Evolutionary conservation across 23 tunicate species (phyloP), one percentile per base, ranked within the genome.

Genomic region (Halocynthia roretzi): DNA sequence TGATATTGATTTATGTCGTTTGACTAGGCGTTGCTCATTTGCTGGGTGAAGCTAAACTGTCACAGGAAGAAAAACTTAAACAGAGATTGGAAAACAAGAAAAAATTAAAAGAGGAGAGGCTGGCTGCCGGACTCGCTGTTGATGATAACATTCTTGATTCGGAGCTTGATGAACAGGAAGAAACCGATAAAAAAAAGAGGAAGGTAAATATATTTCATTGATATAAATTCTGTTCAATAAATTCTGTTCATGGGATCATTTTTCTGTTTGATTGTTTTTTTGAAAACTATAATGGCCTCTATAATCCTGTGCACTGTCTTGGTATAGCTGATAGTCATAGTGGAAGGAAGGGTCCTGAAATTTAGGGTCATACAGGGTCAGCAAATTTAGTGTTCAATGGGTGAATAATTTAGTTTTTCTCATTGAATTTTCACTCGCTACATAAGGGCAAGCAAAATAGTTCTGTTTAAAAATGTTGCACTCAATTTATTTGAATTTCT

Each of bases 51-150:
- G 68, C 83, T 51, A 77, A 68, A 52, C 21, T 68, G 8, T 86
- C 88, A 7, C 87, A 83, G 48, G 76, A 92, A 82, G 87, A 92
- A 7, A 87, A 61, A 31, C 67, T 92, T 51, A 71, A 81, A 71
- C 73, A 78, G 79, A 80, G 88, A 80, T 52, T 71, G 49, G 89
- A 75, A 57, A 68, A 87, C 53, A 86, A 65, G 8, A 76, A 64
- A 56, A 70, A 85, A 83, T 76, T 91, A 40, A 76, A 68, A 52
- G 86, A 73, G 21, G 87, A 86, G 68, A 67, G 85, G 61, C 60
- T 48, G 51, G 55, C 68, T 21, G 76, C 80, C 15, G 92, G 98
- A 18, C 77, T 92, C 61, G 53, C 77, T 7, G 71, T 71, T 72
- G 90, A 82, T 57, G 87, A 81, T 50, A 67, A 56, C 7, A 78